Percentiles rank a stretch among this genome's conserved stretches.
These are phyloP conservation scores for Camelus dromedarius DNA, from an alignment of 2,113 vertebrate species.

Conservation along the genomic window DNA sequence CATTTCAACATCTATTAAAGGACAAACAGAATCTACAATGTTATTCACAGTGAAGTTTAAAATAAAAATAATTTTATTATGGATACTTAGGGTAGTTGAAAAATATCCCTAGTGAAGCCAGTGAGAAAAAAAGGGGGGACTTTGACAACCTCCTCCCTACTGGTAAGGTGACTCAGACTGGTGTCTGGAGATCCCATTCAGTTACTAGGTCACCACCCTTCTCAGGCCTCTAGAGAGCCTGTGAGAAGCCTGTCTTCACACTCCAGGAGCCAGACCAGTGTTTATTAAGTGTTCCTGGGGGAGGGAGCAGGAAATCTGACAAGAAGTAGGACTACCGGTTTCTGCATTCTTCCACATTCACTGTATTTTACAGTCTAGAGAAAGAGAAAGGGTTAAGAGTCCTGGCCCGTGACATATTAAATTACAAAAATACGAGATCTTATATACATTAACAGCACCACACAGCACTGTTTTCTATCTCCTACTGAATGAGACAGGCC, in stretches of 20 bases:
- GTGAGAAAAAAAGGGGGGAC: not conserved
- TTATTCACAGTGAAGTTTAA: slow-evolving; percentile 23
- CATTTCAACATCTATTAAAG: slow-evolving; percentile 30
- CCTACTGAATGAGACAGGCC: not conserved
- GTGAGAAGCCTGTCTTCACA: not conserved
- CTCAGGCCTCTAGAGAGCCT: not conserved
- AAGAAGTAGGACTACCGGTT: not conserved
- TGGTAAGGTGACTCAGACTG: not conserved
- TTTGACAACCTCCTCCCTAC: not conserved
- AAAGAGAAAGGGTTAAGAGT: slow-evolving; percentile 10
- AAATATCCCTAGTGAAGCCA: not conserved
- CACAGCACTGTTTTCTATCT: not conserved
- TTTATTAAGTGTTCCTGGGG: not conserved
- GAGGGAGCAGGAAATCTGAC: not conserved
- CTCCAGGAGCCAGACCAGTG: not conserved
- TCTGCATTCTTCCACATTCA: not conserved
- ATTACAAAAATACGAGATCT: not conserved
- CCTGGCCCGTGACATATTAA: not conserved
- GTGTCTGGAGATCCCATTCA: not conserved
- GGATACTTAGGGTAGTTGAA: not conserved
- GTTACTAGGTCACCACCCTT: not conserved
- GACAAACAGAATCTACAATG: slow-evolving; percentile 12
- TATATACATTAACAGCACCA: slow-evolving; percentile 1
- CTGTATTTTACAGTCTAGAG: not conserved
- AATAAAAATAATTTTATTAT: not conserved